A percentile compares a stretch with the other conserved stretches of the same genome.
Conservation (phyloP, 2,797 vertebrate species). For the Perodicticus potto region DNA sequence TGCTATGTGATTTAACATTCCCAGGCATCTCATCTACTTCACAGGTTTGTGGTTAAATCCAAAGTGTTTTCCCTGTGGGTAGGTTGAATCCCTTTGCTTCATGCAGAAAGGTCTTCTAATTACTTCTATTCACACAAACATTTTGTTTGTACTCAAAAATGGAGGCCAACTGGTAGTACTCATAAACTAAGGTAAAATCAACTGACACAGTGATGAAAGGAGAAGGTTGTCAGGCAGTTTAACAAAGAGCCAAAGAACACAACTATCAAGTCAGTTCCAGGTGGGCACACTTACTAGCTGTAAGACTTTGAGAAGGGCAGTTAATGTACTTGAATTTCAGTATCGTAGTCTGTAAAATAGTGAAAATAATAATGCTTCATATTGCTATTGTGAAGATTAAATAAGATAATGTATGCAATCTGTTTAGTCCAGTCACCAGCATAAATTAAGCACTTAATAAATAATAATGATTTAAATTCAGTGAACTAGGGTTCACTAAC, state of each 20-base stretch:
- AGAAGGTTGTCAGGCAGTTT: neutral
- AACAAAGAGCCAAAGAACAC: neutral
- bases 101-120: neutral
- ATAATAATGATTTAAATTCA: conserved; percentile 40
- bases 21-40: neutral
- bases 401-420: neutral
- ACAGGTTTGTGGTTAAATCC: neutral
- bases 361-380: conserved; percentile 4
- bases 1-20: neutral
- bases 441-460: conserved; percentile 31
- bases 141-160: conserved; percentile 1
- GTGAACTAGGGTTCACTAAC: neutral
- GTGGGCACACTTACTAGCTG: neutral
- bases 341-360: neutral
- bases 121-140: conserved; percentile 31
- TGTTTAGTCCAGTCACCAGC: neutral
- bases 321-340: neutral
- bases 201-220: neutral
- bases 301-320: neutral
- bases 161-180: neutral
- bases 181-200: conserved; percentile 23
- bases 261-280: conserved; percentile 48
- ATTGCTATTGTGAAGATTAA: neutral
- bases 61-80: neutral
- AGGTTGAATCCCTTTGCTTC: neutral